Evolutionary conservation across 2,113 vertebrate species (phyloP).

Genomic region (Rhodinocichla rosea): DNA sequence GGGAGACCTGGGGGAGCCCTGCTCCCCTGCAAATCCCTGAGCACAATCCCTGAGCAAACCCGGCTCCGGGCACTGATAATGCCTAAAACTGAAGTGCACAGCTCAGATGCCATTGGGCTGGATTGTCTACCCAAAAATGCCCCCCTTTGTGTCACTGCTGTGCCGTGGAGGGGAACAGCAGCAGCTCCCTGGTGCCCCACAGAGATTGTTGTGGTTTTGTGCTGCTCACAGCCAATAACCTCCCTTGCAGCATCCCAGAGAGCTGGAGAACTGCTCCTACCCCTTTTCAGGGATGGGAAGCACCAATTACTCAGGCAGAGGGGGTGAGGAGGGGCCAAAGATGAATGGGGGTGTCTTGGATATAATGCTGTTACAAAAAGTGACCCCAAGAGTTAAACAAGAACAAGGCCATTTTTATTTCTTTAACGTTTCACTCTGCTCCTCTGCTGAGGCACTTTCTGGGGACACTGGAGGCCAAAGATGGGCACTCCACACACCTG

Average conservation of each 20-base stretch:
- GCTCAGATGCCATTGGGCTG: not conserved
- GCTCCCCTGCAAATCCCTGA: constrained; percentile 6
- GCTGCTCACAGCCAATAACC: not conserved
- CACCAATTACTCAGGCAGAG: not conserved
- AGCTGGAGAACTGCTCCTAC: not conserved
- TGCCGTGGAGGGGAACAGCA: not conserved
- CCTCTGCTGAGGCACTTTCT: not conserved
- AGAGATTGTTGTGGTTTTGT: too few species aligned
- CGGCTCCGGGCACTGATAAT: not conserved
- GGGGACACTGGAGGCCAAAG: not conserved
- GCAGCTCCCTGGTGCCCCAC: too few species aligned
- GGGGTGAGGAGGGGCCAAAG: not conserved
- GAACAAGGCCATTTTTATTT: not conserved
- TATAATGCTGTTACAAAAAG: not conserved
- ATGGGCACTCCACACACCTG: not conserved
- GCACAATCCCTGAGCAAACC: not conserved
- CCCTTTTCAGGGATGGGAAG: not conserved
- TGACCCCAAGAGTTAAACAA: not conserved
- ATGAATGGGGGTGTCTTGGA: not conserved
- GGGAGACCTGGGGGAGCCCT: not conserved
- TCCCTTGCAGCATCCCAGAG: not conserved
- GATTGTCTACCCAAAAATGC: not conserved
- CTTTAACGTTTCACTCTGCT: not conserved
- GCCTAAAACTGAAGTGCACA: not conserved
- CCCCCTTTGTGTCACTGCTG: not conserved